A percentile compares a stretch with the other conserved stretches of the same genome.
These are phyloP conservation scores for Scalopus aquaticus DNA, from an alignment of 2,113 vertebrate species.

Conservation along the genomic window DNA sequence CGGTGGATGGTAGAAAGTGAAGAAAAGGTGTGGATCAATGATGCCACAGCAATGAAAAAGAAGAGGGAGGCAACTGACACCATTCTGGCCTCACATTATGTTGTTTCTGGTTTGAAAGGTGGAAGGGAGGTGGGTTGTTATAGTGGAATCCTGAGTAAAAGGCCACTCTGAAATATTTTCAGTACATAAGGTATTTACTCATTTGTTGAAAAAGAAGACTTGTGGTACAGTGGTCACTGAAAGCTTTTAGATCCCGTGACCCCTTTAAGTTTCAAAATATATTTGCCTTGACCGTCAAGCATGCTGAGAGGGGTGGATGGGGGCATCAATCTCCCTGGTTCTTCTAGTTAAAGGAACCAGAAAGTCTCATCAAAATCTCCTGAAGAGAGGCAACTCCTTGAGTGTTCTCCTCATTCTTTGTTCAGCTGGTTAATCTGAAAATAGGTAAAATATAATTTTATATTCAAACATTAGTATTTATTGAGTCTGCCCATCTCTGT, in stretches of 20 bases:
- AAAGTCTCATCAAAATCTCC: not conserved
- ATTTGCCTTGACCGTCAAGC: not conserved
- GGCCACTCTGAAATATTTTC: not conserved
- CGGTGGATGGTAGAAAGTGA: slow-evolving; percentile 34
- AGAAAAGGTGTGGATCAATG: slow-evolving; percentile 12
- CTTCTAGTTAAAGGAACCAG: not conserved
- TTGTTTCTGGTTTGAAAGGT: not conserved
- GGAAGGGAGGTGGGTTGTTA: no score
- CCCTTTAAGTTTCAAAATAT: not conserved
- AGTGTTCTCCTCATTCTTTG: not conserved
- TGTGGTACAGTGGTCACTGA: not conserved
- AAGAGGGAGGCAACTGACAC: not conserved
- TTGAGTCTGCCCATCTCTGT: not conserved
- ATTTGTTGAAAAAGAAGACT: not conserved
- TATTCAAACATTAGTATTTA: not conserved
- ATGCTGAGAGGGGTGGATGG: not conserved
- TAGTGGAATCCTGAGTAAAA: not conserved
- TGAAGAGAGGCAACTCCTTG: not conserved
- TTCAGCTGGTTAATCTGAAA: not conserved
- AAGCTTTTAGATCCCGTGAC: not conserved
- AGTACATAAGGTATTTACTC: not conserved
- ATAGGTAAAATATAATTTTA: not conserved
- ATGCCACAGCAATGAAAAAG: not conserved
- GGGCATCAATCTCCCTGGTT: not conserved
- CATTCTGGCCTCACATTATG: not conserved